A percentile compares a stretch with the other conserved stretches of the same genome.
phyloP scores from a whole-genome alignment of 2,797 vertebrate genomes.

The Neosilurus hyrtlii region DNA sequence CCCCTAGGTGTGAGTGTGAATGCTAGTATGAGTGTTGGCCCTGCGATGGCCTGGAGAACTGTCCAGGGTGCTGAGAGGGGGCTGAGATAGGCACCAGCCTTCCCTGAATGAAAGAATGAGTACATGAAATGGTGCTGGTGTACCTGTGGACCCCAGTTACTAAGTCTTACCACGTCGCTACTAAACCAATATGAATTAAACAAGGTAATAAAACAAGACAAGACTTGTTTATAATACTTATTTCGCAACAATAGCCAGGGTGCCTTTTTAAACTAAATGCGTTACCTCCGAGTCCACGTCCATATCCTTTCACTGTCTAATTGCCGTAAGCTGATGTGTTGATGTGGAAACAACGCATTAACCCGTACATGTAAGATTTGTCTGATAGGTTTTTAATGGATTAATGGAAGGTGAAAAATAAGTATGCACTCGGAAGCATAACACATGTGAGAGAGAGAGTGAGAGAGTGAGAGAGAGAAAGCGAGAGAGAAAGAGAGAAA shows the following conservation, averaged over 20 bases:
- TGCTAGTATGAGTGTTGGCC: too few species aligned
- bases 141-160: too few species aligned
- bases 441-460: background rate
- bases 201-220: background rate
- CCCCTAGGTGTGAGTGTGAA: too few species aligned
- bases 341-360: conserved; percentile 1
- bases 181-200: background rate
- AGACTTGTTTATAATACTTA: background rate
- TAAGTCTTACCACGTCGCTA: background rate
- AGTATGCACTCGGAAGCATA: background rate
- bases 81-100: too few species aligned
- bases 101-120: too few species aligned
- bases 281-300: background rate
- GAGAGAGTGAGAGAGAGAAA: background rate
- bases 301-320: background rate
- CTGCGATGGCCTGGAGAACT: too few species aligned
- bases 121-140: too few species aligned
- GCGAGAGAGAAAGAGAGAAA: background rate
- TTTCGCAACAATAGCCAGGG: background rate
- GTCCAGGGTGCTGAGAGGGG: too few species aligned
- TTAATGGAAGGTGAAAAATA: conserved; percentile 33
- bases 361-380: conserved; percentile 13
- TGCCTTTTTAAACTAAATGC: background rate
- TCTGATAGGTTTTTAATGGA: conserved; percentile 57
- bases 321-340: background rate